Base-by-base conservation (phyloP, 2,113 vertebrate genomes). In the Zosterops hypoxanthus region DNA sequence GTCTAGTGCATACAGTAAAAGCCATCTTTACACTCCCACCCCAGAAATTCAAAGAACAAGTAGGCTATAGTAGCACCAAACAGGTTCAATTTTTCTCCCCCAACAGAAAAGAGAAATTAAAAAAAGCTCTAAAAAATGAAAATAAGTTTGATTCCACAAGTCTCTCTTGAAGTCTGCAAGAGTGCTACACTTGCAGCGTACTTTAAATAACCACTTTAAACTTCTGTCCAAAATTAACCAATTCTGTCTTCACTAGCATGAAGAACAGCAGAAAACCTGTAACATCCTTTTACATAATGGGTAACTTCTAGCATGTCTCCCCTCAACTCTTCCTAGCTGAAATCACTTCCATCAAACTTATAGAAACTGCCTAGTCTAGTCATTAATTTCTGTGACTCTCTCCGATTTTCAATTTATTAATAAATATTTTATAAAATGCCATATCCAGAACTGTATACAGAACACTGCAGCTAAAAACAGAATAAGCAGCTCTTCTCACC, bases 1-100 rank as follows among this genome's bases (percentile, higher is more conserved):
- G 55, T 28, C 12, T 56, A 28, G 5, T 1, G 0, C 34, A 47
- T 6, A n/a, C 11, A 68, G 33, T 2, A 66, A 0, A 4, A 55
- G 22, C 10, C 29, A 55, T 14, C 31, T 52, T 70, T 33, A 46
- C 3, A 9, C 5, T 56, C 11, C 14, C 28, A 46, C 5, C 14
- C 12, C 64, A 81, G 22, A 86, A 70, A 77, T 63, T 33, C 56
- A 34, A 68, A 75, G 22, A 83, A 66, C 21, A 31, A 77, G 15
- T 4, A 83, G 12, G 7, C 24, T 23, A 80, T 5, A 26, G 18
- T 21, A 80, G 17, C 39, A 70, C 34, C 26, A 56, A 49, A 55
- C 7, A 63, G 6, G 24, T 61, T 77, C 19, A 63, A 15, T 20
- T 21, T 9, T 8, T 6, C 1, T 3, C 7, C 6, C 11, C 8